Base-by-base conservation (phyloP, 2,113 vertebrate genomes). In the Cochlearius cochlearius region DNA sequence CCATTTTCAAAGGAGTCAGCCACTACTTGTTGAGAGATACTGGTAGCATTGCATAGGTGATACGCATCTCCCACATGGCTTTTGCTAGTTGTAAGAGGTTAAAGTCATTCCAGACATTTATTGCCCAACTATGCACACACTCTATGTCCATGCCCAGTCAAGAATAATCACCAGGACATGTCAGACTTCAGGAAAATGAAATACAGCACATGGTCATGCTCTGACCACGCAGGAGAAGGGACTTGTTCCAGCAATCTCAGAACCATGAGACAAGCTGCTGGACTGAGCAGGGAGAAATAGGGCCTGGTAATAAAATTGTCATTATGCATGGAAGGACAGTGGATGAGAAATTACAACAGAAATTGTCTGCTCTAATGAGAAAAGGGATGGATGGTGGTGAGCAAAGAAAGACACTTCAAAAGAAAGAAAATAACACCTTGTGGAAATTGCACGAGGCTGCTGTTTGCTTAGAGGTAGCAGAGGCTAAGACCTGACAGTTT, bases 401-500 rank as follows among this genome's bases (percentile, higher is more conserved):
- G 75, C 27, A 74, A 82, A 93, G 73, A 41, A 74, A 68, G 15
- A n/a, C 17, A 58, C 88, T 86, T 92, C 59, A 55, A 88, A 86
- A 56, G 41, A 74, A 55, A 63, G 62, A 87, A 60, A 88, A 75
- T n/a, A 94, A 64, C 39, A n/a, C 55, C 66, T 68, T 59, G 72
- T 89, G 71, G 74, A 96, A 97, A 97, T 91, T 88, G 56, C 32
- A 71, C 49, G 58, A 90, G 56, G 63, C 78, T 78, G 52, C 60
- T 83, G 10, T 80, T 94, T 88, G 74, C 63, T 97, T 27, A 71
- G n/a, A 95, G 32, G 58, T 56, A 90, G 50, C 60, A 88, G 86
- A 90, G 72, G 75, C 76, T 62, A 91, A 74, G 83, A 55, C 84
- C 76, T 95, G 83, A 88, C 71, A 86, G 58, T 84, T 96, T 81